A percentile compares a stretch with the other conserved stretches of the same genome.
phyloP scores from a whole-genome alignment of 2,797 vertebrate genomes.

The Carapus acus region DNA sequence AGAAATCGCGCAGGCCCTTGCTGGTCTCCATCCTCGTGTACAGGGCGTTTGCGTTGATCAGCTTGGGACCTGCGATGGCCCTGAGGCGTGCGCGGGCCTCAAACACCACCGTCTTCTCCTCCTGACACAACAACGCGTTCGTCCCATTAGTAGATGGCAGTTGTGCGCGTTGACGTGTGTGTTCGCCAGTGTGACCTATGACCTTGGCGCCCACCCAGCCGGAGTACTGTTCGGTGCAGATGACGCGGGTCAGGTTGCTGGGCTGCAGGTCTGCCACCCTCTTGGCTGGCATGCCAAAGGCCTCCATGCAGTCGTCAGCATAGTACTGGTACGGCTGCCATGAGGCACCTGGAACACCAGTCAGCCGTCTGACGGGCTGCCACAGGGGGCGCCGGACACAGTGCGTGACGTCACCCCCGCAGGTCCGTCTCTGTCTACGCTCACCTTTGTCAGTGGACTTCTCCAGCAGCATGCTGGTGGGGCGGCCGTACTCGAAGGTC shows the following conservation, averaged over 20 bases:
- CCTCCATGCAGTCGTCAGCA: constrained; percentile 90
- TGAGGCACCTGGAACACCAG: constrained; percentile 53
- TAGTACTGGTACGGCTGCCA: constrained; percentile 98
- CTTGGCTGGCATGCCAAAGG: constrained; percentile 91
- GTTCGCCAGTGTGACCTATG: constrained; percentile 7
- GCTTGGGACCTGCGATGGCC: constrained; percentile 88
- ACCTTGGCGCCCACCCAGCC: constrained; percentile 84
- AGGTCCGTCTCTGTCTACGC: not conserved
- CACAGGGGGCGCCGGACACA: too few species aligned
- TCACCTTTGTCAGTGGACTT: constrained; percentile 91
- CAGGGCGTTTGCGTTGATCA: constrained; percentile 90
- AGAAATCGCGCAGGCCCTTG: constrained; percentile 94
- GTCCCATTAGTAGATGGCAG: too few species aligned
- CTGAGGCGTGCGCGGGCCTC: constrained; percentile 90
- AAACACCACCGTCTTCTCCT: constrained; percentile 89
- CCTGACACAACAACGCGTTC: too few species aligned
- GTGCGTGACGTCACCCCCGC: too few species aligned
- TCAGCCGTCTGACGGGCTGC: too few species aligned
- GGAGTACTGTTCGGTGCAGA: constrained; percentile 97
- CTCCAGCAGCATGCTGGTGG: constrained; percentile 94
- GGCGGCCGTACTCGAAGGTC: constrained; percentile 92
- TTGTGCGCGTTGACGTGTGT: too few species aligned
- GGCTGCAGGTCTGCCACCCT: constrained; percentile 85
- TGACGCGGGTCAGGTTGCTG: constrained; percentile 86
- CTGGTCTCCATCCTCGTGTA: constrained; percentile 94